Evolutionary conservation across 2,888 invertebrate species (phyloP).

Genomic region (Polia nebulosa): DNA sequence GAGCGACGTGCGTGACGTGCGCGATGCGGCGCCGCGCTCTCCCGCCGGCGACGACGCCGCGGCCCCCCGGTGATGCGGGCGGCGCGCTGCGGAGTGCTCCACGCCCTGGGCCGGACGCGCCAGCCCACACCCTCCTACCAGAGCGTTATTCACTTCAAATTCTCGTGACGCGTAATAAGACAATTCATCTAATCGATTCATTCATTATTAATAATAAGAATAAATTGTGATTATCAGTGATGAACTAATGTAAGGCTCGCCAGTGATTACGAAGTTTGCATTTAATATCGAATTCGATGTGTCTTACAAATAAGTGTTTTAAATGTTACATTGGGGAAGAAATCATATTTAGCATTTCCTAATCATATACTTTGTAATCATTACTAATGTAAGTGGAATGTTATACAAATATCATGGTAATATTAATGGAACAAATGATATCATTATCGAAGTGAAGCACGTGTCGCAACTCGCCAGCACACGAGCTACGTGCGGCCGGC

Average conservation of each 20-base stretch:
- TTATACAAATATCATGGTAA: constrained; percentile 57
- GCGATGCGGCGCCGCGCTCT: not conserved
- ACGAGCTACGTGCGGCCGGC: not conserved
- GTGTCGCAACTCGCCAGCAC: no score
- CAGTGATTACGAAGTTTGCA: constrained; percentile 58
- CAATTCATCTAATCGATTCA: constrained; percentile 45
- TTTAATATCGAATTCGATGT: constrained; percentile 60
- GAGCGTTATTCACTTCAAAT: constrained; percentile 5
- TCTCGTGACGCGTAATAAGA: constrained; percentile 39
- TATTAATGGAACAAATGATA: constrained; percentile 59
- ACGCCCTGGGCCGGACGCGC: constrained; percentile 27
- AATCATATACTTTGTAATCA: constrained; percentile 44
- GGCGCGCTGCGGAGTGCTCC: constrained; percentile 2
- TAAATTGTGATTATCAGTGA: constrained; percentile 57
- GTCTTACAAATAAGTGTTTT: constrained; percentile 60
- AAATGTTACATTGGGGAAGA: constrained; percentile 34
- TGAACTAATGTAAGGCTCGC: constrained; percentile 47
- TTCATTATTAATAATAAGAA: constrained; percentile 33
- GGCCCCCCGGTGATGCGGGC: constrained; percentile 32
- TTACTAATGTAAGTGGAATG: constrained; percentile 49
- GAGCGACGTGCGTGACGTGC: not conserved
- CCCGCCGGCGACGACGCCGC: not conserved
- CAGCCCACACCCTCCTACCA: not conserved
- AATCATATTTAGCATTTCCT: constrained; percentile 46
- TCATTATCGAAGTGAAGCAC: constrained; percentile 26